Conservation (phyloP, 2,888 invertebrate genomes). For the Sminthurinus aureus region DNA sequence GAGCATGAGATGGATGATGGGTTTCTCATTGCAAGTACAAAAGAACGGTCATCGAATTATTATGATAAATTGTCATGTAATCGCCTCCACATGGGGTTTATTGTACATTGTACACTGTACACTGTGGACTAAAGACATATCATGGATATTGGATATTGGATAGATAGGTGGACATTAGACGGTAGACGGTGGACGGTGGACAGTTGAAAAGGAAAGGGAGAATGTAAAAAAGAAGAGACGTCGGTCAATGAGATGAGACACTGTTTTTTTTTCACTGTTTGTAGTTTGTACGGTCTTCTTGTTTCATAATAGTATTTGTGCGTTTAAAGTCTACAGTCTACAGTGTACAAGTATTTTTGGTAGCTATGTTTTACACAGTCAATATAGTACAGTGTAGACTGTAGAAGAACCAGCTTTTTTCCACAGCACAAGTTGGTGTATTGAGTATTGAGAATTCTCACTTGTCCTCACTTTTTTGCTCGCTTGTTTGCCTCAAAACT, state of each 20-base stretch:
- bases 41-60: neutral
- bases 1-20: neutral
- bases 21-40: neutral
- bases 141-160: too few species aligned
- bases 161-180: too few species aligned
- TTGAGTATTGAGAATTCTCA: too few species aligned
- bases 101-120: neutral
- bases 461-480: neutral
- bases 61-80: constrained; percentile 20
- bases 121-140: neutral
- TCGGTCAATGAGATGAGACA: constrained; percentile 16
- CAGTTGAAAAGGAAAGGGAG: neutral
- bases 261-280: neutral
- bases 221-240: neutral
- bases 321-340: neutral
- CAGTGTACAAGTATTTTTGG: neutral
- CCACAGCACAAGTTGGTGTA: too few species aligned
- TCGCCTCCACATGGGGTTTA: constrained; percentile 19
- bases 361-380: too few species aligned
- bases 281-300: neutral
- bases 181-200: neutral
- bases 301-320: neutral
- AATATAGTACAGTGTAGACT: neutral
- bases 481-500: neutral
- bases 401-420: too few species aligned